Conservation (phyloP, 2,888 invertebrate species). For the Aspidiotus destructor region DNA sequence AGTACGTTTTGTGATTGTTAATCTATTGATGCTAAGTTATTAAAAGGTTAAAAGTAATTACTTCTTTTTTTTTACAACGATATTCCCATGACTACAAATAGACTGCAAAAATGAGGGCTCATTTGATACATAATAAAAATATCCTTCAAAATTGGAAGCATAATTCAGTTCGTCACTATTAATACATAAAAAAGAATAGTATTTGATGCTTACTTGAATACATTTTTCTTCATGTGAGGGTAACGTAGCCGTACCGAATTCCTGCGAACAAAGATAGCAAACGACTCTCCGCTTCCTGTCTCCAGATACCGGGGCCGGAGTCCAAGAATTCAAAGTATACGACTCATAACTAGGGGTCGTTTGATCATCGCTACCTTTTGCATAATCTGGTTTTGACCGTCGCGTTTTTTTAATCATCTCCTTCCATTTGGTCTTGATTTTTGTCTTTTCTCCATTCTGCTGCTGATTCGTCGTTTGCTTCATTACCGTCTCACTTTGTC, state of each 20-base stretch:
- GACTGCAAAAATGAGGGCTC: too few relatives aligned
- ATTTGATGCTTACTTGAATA: constrained; percentile 46
- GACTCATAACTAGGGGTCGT: not conserved
- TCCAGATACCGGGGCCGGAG: constrained; percentile 33
- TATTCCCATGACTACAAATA: too few relatives aligned
- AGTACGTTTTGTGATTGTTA: too few relatives aligned
- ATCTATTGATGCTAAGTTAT: too few relatives aligned
- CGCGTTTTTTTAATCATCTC: constrained; percentile 17
- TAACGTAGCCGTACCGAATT: constrained; percentile 56
- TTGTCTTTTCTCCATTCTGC: not conserved
- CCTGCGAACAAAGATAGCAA: constrained; percentile 57
- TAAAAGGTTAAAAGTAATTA: too few relatives aligned
- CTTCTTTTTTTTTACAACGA: too few relatives aligned
- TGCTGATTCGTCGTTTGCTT: not conserved
- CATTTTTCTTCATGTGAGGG: constrained; percentile 59
- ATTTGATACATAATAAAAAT: too few relatives aligned
- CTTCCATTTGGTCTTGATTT: constrained; percentile 16
- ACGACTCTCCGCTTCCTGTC: constrained; percentile 40
- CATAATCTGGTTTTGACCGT: not conserved
- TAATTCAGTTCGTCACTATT: too few relatives aligned
- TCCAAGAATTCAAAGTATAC: constrained; percentile 22
- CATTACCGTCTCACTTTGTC: not conserved
- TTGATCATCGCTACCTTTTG: not conserved
- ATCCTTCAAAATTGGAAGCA: too few relatives aligned
- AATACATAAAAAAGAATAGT: too few relatives aligned